A percentile compares a stretch with the other conserved stretches of the same genome.
phyloP scores from a whole-genome alignment of 2,888 invertebrate species.

The Cylindroiulus punctatus region DNA sequence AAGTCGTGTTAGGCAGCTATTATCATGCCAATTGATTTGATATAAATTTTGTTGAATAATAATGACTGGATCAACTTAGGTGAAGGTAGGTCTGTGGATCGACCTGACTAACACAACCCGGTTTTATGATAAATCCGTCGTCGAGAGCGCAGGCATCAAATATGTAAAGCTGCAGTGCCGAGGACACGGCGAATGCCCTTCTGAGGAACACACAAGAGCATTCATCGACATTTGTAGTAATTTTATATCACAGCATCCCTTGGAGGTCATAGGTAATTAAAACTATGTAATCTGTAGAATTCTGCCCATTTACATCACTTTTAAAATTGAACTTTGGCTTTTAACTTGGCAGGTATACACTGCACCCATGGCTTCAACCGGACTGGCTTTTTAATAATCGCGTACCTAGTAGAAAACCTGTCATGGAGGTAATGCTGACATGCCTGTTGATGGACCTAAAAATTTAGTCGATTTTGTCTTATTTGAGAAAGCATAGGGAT shows the following conservation, averaged over 20 bases:
- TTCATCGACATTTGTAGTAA: conserved; percentile 84
- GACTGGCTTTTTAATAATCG: conserved; percentile 93
- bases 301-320: too few species aligned
- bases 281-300: too few species aligned
- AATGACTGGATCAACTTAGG: conserved; percentile 67
- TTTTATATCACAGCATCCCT: conserved; percentile 82
- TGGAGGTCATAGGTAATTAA: conserved; percentile 75
- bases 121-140: conserved; percentile 86
- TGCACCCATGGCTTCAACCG: conserved; percentile 99
- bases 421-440: conserved; percentile 72
- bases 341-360: conserved; percentile 75
- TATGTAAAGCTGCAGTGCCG: conserved; percentile 90
- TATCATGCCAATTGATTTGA: background rate
- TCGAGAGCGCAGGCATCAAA: conserved; percentile 79
- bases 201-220: conserved; percentile 80
- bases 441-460: conserved; percentile 57
- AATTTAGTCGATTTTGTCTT: too few species aligned
- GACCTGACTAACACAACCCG: conserved; percentile 95
- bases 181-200: conserved; percentile 93
- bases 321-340: too few species aligned
- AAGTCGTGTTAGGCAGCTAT: too few species aligned
- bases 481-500: too few species aligned
- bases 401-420: conserved; percentile 86
- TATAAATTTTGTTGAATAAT: background rate
- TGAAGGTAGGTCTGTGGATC: conserved; percentile 92